Evolutionary conservation across 2,113 vertebrate genomes (phyloP), one percentile per base, ranked within the genome.

Genomic region (Scomber japonicus): DNA sequence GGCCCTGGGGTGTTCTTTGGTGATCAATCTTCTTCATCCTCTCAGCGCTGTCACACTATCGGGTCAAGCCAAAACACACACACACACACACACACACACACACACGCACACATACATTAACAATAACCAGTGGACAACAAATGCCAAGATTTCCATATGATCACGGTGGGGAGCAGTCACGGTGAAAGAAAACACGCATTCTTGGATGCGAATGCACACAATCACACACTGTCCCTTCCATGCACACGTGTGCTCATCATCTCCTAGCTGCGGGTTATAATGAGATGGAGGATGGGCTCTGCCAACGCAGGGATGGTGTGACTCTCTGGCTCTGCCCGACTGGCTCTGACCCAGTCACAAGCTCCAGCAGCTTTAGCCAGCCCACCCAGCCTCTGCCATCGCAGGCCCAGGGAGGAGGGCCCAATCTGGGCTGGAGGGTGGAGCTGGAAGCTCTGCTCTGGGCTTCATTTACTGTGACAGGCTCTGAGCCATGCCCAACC

Each of bases 11-110:
- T 87, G 79, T 90, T 92, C 88, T 89, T 67, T 84, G 91, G 90
- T 92, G 89, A 94, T 94, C 93, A 94, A 92, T 93, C 93, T 93
- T 92, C 92, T 93, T 92, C 92, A 91, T 93, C 89, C 89, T 78
- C 71, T 87, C 90, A 81, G 80, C 6, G 31, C 80, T 91, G 91
- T 92, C 92, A 87, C 82, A 72, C 67, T 79, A 30, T 81, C 53
- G 44, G 88, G 85, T 90, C 77, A 87, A 76, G 82, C 71, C 78
- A 86, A 84, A 81, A 74, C 54, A 68, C 74, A 77, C 77, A 62
- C 66, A 19, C 40, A 2, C 54, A 68, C 74, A 77, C 77, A 62
- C 66, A 19, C 40, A 2, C 16, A 11, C 57, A 19, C 11, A 11
- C 21, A 19, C 50, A 53, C 48, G 59, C 70, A 31, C 35, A 44